phyloP scores from a whole-genome alignment of 2,888 invertebrate genomes.

The Cephus runcator region DNA sequence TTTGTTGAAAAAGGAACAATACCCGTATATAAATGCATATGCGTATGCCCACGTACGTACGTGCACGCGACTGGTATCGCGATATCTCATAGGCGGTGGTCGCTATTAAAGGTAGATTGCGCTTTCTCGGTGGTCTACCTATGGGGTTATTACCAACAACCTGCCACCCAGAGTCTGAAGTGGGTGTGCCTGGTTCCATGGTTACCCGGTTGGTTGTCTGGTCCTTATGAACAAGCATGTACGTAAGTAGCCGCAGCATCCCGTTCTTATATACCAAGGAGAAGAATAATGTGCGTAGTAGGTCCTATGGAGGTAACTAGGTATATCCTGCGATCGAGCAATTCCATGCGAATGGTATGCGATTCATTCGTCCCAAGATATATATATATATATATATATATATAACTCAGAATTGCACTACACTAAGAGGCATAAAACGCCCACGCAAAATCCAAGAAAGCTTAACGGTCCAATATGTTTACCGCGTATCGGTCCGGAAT shows the following conservation, averaged over 20 bases:
- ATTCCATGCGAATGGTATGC: neutral
- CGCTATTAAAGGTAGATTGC: constrained; percentile 53
- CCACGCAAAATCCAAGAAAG: neutral
- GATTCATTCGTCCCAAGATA: neutral
- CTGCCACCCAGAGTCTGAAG: constrained; percentile 49
- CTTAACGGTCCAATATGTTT: neutral
- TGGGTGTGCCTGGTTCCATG: constrained; percentile 46
- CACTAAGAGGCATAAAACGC: neutral
- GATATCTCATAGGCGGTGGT: constrained; percentile 31
- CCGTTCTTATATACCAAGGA: constrained; percentile 1
- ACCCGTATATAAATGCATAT: no score
- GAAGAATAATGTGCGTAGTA: neutral
- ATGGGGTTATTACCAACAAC: constrained; percentile 54
- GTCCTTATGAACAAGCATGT: neutral
- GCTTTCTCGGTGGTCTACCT: constrained; percentile 57
- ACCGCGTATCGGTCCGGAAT: neutral
- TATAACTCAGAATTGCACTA: neutral
- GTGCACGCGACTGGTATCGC: neutral
- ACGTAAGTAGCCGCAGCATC: neutral
- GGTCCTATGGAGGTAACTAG: neutral
- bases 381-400: neutral
- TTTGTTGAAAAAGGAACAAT: neutral
- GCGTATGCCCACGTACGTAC: neutral
- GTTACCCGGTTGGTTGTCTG: constrained; percentile 5
- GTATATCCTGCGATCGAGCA: neutral